These are phyloP conservation scores for Pocillopora verrucosa DNA, from an alignment of 64 coral and sea anemone species.

Conservation along the genomic window DNA sequence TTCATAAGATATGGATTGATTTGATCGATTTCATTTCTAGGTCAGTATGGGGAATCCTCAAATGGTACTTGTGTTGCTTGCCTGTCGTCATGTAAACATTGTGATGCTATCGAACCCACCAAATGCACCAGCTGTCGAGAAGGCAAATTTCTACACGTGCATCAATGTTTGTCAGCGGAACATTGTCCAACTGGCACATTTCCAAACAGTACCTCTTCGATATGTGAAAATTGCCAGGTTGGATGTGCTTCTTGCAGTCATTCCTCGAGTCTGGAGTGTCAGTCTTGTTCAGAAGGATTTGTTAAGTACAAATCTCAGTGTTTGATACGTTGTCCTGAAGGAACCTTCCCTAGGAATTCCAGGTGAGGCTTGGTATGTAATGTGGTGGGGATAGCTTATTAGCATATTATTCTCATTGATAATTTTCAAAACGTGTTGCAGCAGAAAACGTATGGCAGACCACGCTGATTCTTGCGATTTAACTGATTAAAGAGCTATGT, in stretches of 20 bases:
- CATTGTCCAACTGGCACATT: conserved; percentile 79
- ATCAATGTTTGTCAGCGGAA: conserved; percentile 50
- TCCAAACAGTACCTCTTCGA: conserved; percentile 42
- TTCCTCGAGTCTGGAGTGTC: conserved; percentile 26
- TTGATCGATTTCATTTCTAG: background rate
- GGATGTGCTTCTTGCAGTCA: conserved; percentile 54
- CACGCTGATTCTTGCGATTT: background rate
- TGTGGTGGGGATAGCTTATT: background rate
- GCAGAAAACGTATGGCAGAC: background rate
- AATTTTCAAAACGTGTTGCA: background rate
- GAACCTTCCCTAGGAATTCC: conserved; percentile 41
- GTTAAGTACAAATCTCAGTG: conserved; percentile 56
- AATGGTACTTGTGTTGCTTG: conserved; percentile 67
- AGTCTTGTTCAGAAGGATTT: conserved; percentile 64
- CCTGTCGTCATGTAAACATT: conserved; percentile 53
- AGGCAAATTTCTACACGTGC: conserved; percentile 60
- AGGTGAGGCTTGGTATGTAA: conserved; percentile 8
- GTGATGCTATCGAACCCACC: conserved; percentile 58
- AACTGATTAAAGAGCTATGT: background rate
- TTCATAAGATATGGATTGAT: no score
- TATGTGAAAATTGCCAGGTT: conserved; percentile 69
- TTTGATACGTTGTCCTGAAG: conserved; percentile 44
- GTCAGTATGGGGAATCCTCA: conserved; percentile 26
- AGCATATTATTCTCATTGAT: no score
- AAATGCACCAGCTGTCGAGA: conserved; percentile 66